Conservation (phyloP, 2,888 invertebrate species). For the Drosophila infuscata region DNA sequence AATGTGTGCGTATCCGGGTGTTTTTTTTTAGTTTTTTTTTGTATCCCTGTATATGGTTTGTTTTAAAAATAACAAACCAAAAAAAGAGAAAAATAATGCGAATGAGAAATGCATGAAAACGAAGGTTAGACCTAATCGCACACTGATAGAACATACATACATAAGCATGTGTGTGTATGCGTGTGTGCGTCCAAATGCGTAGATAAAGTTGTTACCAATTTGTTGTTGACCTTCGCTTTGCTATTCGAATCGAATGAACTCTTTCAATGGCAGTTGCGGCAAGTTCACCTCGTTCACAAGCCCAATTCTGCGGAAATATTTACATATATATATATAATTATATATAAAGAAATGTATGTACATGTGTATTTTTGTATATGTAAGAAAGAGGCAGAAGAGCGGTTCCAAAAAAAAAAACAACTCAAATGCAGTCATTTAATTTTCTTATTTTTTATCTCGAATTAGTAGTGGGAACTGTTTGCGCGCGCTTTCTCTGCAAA, state of each 20-base stretch:
- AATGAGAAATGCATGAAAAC: conserved; percentile 37
- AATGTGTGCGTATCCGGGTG: neutral
- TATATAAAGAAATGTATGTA: neutral
- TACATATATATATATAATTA: neutral
- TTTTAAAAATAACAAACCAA: neutral
- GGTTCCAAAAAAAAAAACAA: conserved; percentile 23
- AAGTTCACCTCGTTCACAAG: conserved; percentile 64
- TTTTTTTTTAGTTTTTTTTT: conserved; percentile 4
- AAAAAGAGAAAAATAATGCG: conserved; percentile 34
- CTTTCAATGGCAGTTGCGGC: conserved; percentile 66
- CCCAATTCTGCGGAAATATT: conserved; percentile 57
- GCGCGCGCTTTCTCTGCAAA: conserved; percentile 76
- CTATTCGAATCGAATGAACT: conserved; percentile 67
- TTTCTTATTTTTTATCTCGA: conserved; percentile 45
- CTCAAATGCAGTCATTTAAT: conserved; percentile 35
- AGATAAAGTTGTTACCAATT: conserved; percentile 58
- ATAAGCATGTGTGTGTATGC: neutral
- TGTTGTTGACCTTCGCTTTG: conserved; percentile 69
- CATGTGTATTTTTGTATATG: conserved; percentile 9
- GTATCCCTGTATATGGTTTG: neutral
- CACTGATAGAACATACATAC: conserved; percentile 34
- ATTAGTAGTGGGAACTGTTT: conserved; percentile 58
- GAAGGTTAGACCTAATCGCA: conserved; percentile 48
- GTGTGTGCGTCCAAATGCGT: conserved; percentile 43
- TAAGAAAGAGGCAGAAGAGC: conserved; percentile 22